A percentile compares a stretch with the other conserved stretches of the same genome.
These are phyloP conservation scores for Agelas oroides DNA, from an alignment of 37 sponge, comb jelly and placozoan species.

Conservation along the genomic window DNA sequence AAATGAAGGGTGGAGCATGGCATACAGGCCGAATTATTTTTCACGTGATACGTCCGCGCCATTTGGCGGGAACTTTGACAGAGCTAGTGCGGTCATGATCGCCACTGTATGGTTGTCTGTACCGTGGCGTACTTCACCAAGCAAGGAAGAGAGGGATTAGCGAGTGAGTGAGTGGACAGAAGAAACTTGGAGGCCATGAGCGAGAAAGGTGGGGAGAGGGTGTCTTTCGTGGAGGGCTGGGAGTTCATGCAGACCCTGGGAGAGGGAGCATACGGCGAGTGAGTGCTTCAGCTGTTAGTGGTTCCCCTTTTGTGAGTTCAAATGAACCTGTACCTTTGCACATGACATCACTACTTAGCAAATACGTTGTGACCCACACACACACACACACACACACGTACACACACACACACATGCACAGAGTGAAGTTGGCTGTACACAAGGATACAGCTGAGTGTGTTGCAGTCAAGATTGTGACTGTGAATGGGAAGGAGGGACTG, in stretches of 20 bases:
- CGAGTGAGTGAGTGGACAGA: no score
- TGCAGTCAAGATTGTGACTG: slow-evolving; percentile 91
- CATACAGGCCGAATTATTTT: no score
- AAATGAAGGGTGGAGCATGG: no score
- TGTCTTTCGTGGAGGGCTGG: slow-evolving; percentile 96
- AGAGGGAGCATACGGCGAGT: slow-evolving; percentile 99
- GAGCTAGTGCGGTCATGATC: no score
- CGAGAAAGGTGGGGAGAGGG: background rate
- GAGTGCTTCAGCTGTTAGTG: slow-evolving; percentile 11
- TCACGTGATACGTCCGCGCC: no score
- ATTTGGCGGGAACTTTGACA: no score
- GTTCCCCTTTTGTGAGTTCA: background rate
- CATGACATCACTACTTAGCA: background rate
- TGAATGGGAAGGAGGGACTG: slow-evolving; percentile 47
- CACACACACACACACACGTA: no score
- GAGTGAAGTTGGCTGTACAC: slow-evolving; percentile 93
- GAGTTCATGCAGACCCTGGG: slow-evolving; percentile 97
- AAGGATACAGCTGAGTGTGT: slow-evolving; percentile 83
- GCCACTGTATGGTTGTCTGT: no score
- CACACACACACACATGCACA: slow-evolving; percentile 2
- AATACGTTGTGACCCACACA: background rate
- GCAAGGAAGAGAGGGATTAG: no score
- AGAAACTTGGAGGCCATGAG: no score
- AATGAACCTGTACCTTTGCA: background rate
- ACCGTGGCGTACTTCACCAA: no score